Evolutionary conservation across 1,140 invertebrate genomes (phyloP).

Genomic region (Drosophila persimilis): DNA sequence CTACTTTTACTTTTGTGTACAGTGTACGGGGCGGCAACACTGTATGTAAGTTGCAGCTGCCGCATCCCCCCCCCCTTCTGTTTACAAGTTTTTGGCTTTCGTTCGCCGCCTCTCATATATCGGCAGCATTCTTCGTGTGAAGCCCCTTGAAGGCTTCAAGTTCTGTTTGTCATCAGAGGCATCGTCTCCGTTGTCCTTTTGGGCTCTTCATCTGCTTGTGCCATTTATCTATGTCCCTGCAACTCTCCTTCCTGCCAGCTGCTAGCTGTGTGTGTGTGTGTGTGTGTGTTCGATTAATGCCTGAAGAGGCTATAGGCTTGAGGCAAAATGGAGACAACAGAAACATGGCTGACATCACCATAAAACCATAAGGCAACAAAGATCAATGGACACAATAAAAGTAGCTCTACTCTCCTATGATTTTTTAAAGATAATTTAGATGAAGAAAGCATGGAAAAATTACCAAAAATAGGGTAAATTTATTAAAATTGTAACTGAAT

Average conservation of each 20-base stretch:
- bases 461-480: no score
- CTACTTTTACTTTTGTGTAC: slow-evolving; percentile 78
- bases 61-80: not conserved
- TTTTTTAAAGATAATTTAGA: no score
- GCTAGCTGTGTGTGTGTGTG: slow-evolving; percentile 1
- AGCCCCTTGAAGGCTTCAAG: slow-evolving; percentile 46
- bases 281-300: slow-evolving; percentile 24
- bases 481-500: no score
- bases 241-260: not conserved
- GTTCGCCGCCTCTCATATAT: slow-evolving; percentile 29
- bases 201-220: slow-evolving; percentile 37
- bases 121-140: slow-evolving; percentile 30
- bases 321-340: slow-evolving; percentile 10
- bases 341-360: not conserved
- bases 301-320: slow-evolving; percentile 1
- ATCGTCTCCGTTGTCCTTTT: slow-evolving; percentile 10
- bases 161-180: slow-evolving; percentile 26
- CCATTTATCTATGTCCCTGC: slow-evolving; percentile 46
- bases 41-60: slow-evolving; percentile 29
- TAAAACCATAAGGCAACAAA: no score
- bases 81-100: slow-evolving; percentile 31
- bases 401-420: no score
- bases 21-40: slow-evolving; percentile 44
- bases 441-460: no score
- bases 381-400: no score